A percentile compares a stretch with the other conserved stretches of the same genome.
These are phyloP conservation scores for Aphidoletes aphidimyza DNA, from an alignment of 2,888 invertebrate species.

Conservation along the genomic window DNA sequence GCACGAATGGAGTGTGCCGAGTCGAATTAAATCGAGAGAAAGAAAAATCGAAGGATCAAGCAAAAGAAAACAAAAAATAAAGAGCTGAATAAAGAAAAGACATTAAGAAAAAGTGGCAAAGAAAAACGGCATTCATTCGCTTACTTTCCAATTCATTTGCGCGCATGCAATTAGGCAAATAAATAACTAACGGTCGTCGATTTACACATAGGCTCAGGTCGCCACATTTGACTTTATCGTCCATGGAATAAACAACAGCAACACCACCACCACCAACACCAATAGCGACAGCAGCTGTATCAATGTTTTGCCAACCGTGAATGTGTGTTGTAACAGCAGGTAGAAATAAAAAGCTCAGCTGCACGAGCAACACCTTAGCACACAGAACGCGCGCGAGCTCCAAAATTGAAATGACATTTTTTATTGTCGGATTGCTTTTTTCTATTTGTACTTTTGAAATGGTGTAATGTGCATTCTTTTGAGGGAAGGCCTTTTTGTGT, in stretches of 20 bases:
- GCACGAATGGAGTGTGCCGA: slow-evolving; percentile 7
- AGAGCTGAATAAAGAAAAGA: slow-evolving; percentile 26
- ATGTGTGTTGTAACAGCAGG: slow-evolving; percentile 5
- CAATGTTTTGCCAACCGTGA: not conserved
- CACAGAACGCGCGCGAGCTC: slow-evolving; percentile 8
- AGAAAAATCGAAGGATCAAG: no score
- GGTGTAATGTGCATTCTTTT: slow-evolving; percentile 30
- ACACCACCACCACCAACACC: not conserved
- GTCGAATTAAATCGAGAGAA: no score
- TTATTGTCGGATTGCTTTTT: slow-evolving; percentile 46
- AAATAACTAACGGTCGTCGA: slow-evolving; percentile 12
- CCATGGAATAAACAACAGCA: not conserved
- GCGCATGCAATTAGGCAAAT: slow-evolving; percentile 44
- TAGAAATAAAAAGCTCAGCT: not conserved
- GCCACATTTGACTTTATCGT: not conserved
- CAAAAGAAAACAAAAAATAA: not conserved
- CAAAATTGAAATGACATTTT: slow-evolving; percentile 52
- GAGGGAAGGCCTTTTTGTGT: slow-evolving; percentile 9
- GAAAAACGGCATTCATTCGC: slow-evolving; percentile 22
- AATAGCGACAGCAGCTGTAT: not conserved
- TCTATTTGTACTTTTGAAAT: slow-evolving; percentile 1
- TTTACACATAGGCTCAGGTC: slow-evolving; percentile 15
- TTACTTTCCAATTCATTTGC: slow-evolving; percentile 49
- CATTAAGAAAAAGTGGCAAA: slow-evolving; percentile 6
- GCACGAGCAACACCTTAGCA: not conserved